Base-by-base conservation (phyloP, 2,888 invertebrate species). In the Tanytarsus gracilentus region DNA sequence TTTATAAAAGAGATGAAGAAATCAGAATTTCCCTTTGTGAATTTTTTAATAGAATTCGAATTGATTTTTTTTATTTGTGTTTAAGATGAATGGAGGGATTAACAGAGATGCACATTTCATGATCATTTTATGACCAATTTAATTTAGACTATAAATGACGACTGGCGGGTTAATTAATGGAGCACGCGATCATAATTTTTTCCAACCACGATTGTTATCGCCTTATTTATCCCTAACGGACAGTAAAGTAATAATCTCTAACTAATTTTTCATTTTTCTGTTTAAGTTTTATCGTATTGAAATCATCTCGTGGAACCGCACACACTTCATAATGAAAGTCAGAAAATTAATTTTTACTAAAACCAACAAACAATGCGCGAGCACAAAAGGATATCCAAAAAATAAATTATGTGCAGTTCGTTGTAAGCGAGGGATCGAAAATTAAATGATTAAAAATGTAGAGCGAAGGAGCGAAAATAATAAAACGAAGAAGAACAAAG, bases 331-430 rank as follows among this genome's bases (percentile, higher is more conserved):
- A 18, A 44, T 44, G 44, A 18, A 18, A 23, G 6, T n/a, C n/a
- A n/a, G n/a, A n/a, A 44, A 44, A 44, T 44, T 44, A 44, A 44
- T 44, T 44, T 44, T 44, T 44, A 44, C 25, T 29, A 55, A 55
- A 55, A 55, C 55, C 55, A 55, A 55, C 55, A 55, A 55, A 55
- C 55, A 55, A 55, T 26, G 55, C 40, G 55, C 53, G 27, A 18
- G 53, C 53, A 53, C 25, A 44, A 18, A 49, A 26, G 49, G 39
- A 18, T 23, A 26, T 33, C 30, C n/a, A n/a, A n/a, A 40, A 9
- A 39, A 55, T 55, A 33, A 55, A 55, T 55, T 40, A 39, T 55
- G 33, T 40, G 51, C 51, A 50, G 16, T 16, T 16, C 16, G 29
- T 16, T 23, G 39, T 39, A 30, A 55, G 55, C 25, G 39, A 55